phyloP scores from a whole-genome alignment of 1,140 invertebrate genomes.

The fruit fly (Drosophila melanogaster) region Release_6_plus_ISO1_MT NT_033779.5:20297501-20298000 shows the following conservation, averaged over 20 bases:
- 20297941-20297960: background rate
- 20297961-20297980: slow-evolving; percentile 2
- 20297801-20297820: slow-evolving; percentile 27
- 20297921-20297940: background rate
- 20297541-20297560: slow-evolving; percentile 69
- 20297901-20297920: too few relatives aligned
- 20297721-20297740: slow-evolving; percentile 49
- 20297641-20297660: slow-evolving; percentile 53
- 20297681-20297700: slow-evolving; percentile 29
- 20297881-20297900: background rate
- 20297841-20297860: slow-evolving; percentile 11
- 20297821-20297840: background rate
- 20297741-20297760: slow-evolving; percentile 58
- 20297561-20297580: slow-evolving; percentile 56
- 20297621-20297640: slow-evolving; percentile 39
- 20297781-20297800: slow-evolving; percentile 1
- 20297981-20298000: slow-evolving; percentile 15
- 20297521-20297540: slow-evolving; percentile 60
- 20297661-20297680: slow-evolving; percentile 61
- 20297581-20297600: slow-evolving; percentile 2
- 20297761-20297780: slow-evolving; percentile 26
- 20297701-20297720: slow-evolving; percentile 64
- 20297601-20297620: slow-evolving; percentile 16
- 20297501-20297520: slow-evolving; percentile 1
- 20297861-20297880: background rate